Percentiles rank a stretch among this genome's conserved stretches.
phyloP scores from a whole-genome alignment of 1,140 invertebrate species.

The Cherax quadricarinatus region DNA sequence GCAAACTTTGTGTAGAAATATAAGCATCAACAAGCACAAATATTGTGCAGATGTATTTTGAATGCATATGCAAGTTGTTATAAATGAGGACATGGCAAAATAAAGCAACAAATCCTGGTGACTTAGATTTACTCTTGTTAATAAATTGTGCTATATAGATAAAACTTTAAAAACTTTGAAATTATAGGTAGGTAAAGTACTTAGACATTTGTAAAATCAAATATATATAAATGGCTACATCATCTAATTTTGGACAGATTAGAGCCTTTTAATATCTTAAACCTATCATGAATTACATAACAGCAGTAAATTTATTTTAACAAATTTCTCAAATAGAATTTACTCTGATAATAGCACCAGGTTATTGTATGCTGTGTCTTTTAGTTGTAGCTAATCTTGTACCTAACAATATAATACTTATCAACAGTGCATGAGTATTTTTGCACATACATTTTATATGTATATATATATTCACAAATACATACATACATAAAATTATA shows the following conservation, averaged over 20 bases:
- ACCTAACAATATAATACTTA: constrained; percentile 20
- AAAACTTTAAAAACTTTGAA: neutral
- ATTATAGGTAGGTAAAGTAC: neutral
- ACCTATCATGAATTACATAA: constrained; percentile 23
- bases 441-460: constrained; percentile 19
- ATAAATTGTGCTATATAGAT: neutral
- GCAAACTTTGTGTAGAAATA: constrained; percentile 72
- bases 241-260: constrained; percentile 8
- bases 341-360: constrained; percentile 49
- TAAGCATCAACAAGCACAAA: constrained; percentile 72
- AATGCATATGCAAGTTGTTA: constrained; percentile 58
- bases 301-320: constrained; percentile 17
- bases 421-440: constrained; percentile 30
- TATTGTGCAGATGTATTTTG: constrained; percentile 70
- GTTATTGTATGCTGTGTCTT: constrained; percentile 37
- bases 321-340: neutral
- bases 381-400: constrained; percentile 16
- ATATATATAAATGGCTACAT: neutral
- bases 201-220: neutral
- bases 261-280: constrained; percentile 2
- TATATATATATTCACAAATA: constrained; percentile 10
- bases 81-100: constrained; percentile 32
- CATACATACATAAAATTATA: constrained; percentile 26
- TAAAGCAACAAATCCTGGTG: constrained; percentile 59
- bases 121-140: neutral